Evolutionary conservation across 2,888 invertebrate species (phyloP), one percentile per base, ranked within the genome.

Genomic region (Coenonympha glycerion): DNA sequence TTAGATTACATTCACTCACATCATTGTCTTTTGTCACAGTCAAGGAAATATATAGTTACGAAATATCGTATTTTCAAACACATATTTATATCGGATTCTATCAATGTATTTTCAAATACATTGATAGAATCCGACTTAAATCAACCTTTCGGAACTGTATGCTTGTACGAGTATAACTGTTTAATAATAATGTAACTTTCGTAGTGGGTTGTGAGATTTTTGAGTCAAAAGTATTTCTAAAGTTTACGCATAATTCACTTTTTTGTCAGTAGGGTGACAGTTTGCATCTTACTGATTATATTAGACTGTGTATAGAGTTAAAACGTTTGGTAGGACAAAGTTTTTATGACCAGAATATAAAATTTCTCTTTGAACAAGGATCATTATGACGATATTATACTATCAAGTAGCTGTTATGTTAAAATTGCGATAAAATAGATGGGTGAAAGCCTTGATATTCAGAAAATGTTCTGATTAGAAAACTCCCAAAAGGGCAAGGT

Each of bases 141-240:
- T 3, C 5, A 19, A 4, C 5, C 19, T 36, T 19, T 24, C 8
- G 6, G 13, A 39, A 39, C 39, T 39, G 39, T 39, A 39, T 11
- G 22, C 15, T 39, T 0, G 16, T 24, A 24, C 8, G 24, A 24
- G 16, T 24, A 24, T 9, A 39, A 24, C 15, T 39, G 39, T 22
- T 13, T 22, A 15, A 22, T 6, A 37, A 37, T 37, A 24, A 3
- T 37, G 22, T n/a, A 39, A 39, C 15, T 22, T 62, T 55, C 48
- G 73, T 70, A 68, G 73, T 61, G 66, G 75, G 75, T 76, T 76
- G 77, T 76, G 76, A 76, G 65, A 68, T 66, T 65, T 63, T 66
- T 55, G 59, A 61, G 63, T 63, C 66, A 68, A 55, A n/a, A 49
- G 28, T 47, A 37, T 45, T 33, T 49, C 28, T 47, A 58, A 49